Evolutionary conservation across 2,797 vertebrate species (phyloP), one percentile per base, ranked within the genome.

Genomic region (Pipistrellus pygmaeus): DNA sequence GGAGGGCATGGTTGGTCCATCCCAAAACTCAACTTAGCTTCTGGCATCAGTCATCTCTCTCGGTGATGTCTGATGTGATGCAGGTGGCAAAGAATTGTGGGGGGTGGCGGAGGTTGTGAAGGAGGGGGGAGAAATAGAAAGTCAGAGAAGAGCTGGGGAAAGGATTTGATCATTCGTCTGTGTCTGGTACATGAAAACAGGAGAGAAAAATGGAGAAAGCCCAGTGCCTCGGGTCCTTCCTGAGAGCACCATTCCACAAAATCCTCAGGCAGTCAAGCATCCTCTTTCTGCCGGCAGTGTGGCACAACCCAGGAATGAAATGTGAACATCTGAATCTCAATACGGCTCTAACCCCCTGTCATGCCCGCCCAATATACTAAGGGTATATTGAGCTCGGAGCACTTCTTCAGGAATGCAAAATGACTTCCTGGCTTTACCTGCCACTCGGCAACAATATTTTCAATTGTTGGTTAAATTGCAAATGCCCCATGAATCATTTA

Each of bases 391-490:
- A 84, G 90, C 64, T 68, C 32, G n/a, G 27, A 66, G 53, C 6
- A 69, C 78, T 17, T 76, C 62, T 32, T 72, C 85, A 81, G 94
- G 91, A 93, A 95, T 41, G 90, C 66, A 60, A 73, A 96, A 96
- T 3, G 55, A 95, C 94, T 90, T 96, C 91, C 77, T 68, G 27
- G 48, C 38, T 94, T 92, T 84, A 96, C 94, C 96, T 96, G 96
- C 96, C 72, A 94, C 71, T 20, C 12, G 91, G 94, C 94, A 96
- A 95, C 92, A 92, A 87, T 95, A 96, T 96, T 96, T 96, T 81
- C 94, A 97, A 97, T 96, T 93, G 96, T 94, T 96, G 93, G 96
- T 85, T 95, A 91, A 95, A 96, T 75, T 81, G 85, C 85, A 95
- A 94, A 89, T 96, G 85, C 75, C 96, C 96, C 76, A 84, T 68